Percentiles rank a stretch among this genome's conserved stretches.
These are phyloP conservation scores for Cardinalis cardinalis DNA, from an alignment of 2,113 vertebrate species.

Conservation along the genomic window DNA sequence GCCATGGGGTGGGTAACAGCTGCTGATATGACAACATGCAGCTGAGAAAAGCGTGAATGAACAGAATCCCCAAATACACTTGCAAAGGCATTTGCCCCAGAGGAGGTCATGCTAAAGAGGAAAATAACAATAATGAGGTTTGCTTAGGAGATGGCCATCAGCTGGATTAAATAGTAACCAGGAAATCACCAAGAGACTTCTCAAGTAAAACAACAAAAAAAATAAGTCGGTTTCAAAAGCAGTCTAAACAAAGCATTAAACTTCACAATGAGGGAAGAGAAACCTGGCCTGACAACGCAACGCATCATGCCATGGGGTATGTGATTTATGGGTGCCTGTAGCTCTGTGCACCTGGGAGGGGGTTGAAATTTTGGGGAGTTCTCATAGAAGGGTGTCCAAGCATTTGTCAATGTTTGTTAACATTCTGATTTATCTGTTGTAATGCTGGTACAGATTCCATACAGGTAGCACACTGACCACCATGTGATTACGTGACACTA, in stretches of 20 bases:
- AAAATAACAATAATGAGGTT: conserved; percentile 13
- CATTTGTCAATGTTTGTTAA: not conserved
- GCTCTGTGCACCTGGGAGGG: not conserved
- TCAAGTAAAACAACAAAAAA: not conserved
- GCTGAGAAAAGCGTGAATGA: not conserved
- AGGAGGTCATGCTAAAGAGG: not conserved
- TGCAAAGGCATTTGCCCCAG: not conserved
- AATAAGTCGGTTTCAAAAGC: not conserved
- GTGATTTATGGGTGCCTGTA: not conserved
- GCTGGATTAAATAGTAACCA: conserved; percentile 49
- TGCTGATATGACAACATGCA: not conserved
- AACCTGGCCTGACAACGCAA: fast-evolving
- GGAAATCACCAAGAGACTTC: not conserved
- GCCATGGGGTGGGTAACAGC: not conserved
- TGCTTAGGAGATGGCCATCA: conserved; percentile 12
- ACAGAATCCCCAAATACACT: not conserved
- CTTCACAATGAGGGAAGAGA: not conserved
- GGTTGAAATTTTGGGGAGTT: not conserved
- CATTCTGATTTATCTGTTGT: not conserved
- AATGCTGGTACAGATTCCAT: not conserved
- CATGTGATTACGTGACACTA: not conserved
- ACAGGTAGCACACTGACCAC: not conserved
- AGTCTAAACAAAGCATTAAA: not conserved
- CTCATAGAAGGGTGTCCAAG: not conserved
- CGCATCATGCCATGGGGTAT: too few species aligned